phyloP scores from a whole-genome alignment of 2,113 vertebrate species.

The Catagonus wagneri region DNA sequence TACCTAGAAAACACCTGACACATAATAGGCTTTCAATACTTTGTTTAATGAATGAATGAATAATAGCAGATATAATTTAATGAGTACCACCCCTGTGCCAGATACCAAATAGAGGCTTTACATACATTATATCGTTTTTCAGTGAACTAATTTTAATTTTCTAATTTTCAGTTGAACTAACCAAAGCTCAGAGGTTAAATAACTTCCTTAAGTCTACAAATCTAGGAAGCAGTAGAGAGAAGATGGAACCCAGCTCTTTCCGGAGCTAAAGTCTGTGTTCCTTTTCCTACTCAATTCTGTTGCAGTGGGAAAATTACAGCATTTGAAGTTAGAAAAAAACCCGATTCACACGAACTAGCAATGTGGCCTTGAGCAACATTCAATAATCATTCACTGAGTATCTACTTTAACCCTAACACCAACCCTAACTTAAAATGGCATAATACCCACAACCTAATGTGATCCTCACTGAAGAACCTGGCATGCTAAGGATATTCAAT shows the following conservation, averaged over 20 bases:
- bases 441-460: neutral
- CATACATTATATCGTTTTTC: neutral
- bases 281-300: neutral
- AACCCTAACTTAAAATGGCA: neutral
- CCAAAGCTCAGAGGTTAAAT: neutral
- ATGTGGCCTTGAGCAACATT: neutral
- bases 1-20: neutral
- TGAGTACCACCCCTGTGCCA: neutral
- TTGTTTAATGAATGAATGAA: conserved; percentile 8
- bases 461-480: neutral
- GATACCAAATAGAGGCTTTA: neutral
- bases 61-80: conserved; percentile 30
- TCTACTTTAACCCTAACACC: neutral
- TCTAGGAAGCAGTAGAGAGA: neutral
- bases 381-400: neutral
- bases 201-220: neutral
- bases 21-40: neutral
- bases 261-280: neutral
- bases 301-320: neutral
- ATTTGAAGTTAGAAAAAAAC: neutral
- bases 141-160: too few species aligned
- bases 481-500: neutral
- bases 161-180: conserved; percentile 23
- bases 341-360: neutral
- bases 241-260: neutral